Conservation (phyloP, 2,888 invertebrate genomes). For the Scaptomyza polygonia region DNA sequence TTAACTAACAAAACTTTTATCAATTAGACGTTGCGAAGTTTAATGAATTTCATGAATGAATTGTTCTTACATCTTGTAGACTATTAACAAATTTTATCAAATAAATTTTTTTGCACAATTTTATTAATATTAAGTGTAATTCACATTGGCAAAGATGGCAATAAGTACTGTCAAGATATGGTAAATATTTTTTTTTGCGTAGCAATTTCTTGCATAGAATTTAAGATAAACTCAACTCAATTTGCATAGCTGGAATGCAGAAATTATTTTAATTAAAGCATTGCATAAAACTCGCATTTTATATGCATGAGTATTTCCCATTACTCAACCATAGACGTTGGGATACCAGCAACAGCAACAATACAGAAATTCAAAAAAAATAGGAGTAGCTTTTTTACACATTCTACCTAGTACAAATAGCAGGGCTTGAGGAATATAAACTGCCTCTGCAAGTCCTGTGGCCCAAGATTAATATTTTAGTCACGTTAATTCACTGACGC, state of each 20-base stretch:
- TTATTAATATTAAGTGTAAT: no score
- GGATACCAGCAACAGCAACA: constrained; percentile 6
- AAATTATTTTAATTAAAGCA: constrained; percentile 62
- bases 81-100: no score
- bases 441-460: constrained; percentile 18
- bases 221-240: constrained; percentile 44
- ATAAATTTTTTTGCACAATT: no score
- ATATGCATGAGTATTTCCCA: constrained; percentile 55
- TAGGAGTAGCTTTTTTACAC: neutral
- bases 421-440: neutral
- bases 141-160: no score
- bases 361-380: neutral
- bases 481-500: constrained; percentile 79
- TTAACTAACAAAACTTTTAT: constrained; percentile 43
- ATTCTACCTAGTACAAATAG: neutral
- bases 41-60: constrained; percentile 29
- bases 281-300: constrained; percentile 71
- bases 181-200: constrained; percentile 4
- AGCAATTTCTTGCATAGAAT: no score
- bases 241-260: constrained; percentile 70
- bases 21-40: constrained; percentile 25
- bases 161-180: no score
- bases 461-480: constrained; percentile 75
- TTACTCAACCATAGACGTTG: constrained; percentile 24
- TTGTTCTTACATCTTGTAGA: no score